Base-by-base conservation (phyloP, 2,888 invertebrate species). In the Malthinus flaveolus region DNA sequence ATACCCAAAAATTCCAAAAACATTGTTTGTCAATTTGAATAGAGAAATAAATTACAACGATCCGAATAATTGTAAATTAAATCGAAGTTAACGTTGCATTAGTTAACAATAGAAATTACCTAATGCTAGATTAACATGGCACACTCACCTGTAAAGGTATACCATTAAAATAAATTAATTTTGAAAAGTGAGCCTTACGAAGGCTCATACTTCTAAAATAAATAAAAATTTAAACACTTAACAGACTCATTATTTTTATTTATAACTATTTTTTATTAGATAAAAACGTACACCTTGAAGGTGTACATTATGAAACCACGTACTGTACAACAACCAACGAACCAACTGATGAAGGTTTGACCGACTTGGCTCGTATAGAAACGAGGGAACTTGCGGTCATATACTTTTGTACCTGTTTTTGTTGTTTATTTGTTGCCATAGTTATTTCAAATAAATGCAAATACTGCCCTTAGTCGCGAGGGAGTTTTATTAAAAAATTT, bases 391-490 rank as follows among this genome's bases (percentile, higher is more conserved):
- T 59, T 49, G 62, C 65, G 66, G 65, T 67, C 65, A 66, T 63
- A 62, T 56, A 59, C 65, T 63, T 62, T 63, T 62, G 61, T 68
- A 67, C 64, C 64, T 63, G 58, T 64, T 63, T 57, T 52, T 69
- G 68, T 69, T 71, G 69, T 72, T 70, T 69, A 71, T 66, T 46
- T 44, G 71, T 68, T 65, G 54, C 70, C 68, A 69, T 68, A 67
- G 67, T 60, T 64, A 71, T 68, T 53, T 56, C 60, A 49, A 53
- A 62, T 58, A 44, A 49, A 55, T 42, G 59, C 57, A 54, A 62
- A 56, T 56, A 60, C 49, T 64, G 62, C 61, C 56, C 54, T 8
- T 35, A 49, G 47, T 37, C 61, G 48, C 39, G 55, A 56, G 59
- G 63, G 61, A 61, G 61, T 13, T 32, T 32, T 15, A 44, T 32